These are phyloP conservation scores for Orthosia cruda DNA, from an alignment of 2,888 invertebrate genomes.

Conservation along the genomic window DNA sequence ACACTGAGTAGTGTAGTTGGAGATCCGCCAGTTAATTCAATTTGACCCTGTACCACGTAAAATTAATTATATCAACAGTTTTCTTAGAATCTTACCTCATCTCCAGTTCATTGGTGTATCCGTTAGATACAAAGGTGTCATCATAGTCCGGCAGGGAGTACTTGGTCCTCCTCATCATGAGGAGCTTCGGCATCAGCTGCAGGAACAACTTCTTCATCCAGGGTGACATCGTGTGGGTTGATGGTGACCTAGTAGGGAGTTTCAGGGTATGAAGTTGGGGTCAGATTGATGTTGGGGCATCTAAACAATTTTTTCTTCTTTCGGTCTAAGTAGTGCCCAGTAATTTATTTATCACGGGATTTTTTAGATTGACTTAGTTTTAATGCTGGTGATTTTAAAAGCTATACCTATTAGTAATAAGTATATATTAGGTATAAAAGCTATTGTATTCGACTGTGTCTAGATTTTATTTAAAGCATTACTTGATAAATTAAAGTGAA, in stretches of 20 bases:
- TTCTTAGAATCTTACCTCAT: slow-evolving; percentile 92
- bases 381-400: slow-evolving; percentile 8
- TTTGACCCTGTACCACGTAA: background rate
- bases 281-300: background rate
- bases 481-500: background rate
- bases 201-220: slow-evolving; percentile 97
- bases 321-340: background rate
- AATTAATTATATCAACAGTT: background rate
- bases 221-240: slow-evolving; percentile 98
- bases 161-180: slow-evolving; percentile 98
- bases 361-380: background rate
- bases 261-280: slow-evolving; percentile 19
- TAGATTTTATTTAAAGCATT: background rate
- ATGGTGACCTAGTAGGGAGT: slow-evolving; percentile 94
- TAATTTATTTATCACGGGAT: background rate
- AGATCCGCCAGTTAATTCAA: background rate
- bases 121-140: slow-evolving; percentile 95
- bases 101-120: slow-evolving; percentile 96
- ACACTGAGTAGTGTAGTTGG: too few relatives aligned
- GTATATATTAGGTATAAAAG: background rate
- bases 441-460: background rate
- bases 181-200: slow-evolving; percentile 97
- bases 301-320: slow-evolving; percentile 11
- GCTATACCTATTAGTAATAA: background rate
- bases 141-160: slow-evolving; percentile 97